Evolutionary conservation across 2,797 vertebrate genomes (phyloP).

Genomic region (Cyprinella venusta): DNA sequence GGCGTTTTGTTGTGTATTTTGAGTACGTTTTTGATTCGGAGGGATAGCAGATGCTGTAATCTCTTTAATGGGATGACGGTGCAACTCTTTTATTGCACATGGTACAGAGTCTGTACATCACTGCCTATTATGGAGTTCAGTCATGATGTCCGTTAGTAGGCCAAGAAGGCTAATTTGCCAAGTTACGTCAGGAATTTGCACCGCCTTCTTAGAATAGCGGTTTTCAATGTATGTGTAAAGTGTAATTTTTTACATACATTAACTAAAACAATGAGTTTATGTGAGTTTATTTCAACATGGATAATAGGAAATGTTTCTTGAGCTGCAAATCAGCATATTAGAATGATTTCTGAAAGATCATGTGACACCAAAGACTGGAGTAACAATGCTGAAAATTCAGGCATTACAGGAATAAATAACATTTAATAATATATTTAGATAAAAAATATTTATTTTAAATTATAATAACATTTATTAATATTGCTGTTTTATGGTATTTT

Average conservation of each 20-base stretch:
- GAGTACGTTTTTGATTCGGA: slow-evolving; percentile 2
- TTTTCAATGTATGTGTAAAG: neutral
- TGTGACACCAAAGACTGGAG: neutral
- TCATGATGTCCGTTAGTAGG: neutral
- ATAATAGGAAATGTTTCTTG: neutral
- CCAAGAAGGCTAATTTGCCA: neutral
- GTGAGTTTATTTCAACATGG: neutral
- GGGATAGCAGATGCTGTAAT: slow-evolving; percentile 32
- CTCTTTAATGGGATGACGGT: slow-evolving; percentile 19
- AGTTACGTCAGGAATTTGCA: neutral
- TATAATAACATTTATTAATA: neutral
- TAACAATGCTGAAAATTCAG: neutral
- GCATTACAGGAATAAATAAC: neutral
- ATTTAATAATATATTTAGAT: neutral
- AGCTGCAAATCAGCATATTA: neutral
- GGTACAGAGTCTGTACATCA: neutral
- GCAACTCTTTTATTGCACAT: neutral
- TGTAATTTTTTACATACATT: neutral
- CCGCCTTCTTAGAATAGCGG: neutral
- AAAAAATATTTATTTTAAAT: neutral
- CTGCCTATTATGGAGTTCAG: neutral
- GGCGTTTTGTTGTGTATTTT: slow-evolving; percentile 29
- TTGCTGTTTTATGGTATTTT: neutral
- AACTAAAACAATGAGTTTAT: neutral
- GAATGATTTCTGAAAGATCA: neutral